These are phyloP conservation scores for Nomada fucata DNA, from an alignment of 2,888 invertebrate species.

Conservation along the genomic window DNA sequence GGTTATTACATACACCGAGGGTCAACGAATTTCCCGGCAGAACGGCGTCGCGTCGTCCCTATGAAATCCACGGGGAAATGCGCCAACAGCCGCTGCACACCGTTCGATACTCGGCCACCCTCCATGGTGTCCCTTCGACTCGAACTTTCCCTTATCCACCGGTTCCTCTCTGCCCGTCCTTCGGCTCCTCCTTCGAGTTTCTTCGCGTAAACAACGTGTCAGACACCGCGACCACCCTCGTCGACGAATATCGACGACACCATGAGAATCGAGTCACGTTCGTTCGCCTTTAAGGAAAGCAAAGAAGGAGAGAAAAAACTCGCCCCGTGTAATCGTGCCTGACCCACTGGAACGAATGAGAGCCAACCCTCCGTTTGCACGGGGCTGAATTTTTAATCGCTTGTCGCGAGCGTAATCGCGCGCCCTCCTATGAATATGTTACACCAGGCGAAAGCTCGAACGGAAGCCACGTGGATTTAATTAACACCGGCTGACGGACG, in stretches of 20 bases:
- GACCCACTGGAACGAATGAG: constrained; percentile 31
- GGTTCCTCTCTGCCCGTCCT: background rate
- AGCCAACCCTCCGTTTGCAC: background rate
- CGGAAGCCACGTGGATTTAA: constrained; percentile 44
- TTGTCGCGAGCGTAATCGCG: constrained; percentile 22
- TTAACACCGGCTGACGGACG: constrained; percentile 31
- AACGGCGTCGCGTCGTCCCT: constrained; percentile 63
- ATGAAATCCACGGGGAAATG: constrained; percentile 67
- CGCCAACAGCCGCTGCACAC: constrained; percentile 53
- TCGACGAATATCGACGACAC: constrained; percentile 58
- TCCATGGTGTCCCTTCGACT: constrained; percentile 19
- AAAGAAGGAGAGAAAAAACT: background rate
- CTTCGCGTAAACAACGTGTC: constrained; percentile 66
- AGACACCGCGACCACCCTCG: constrained; percentile 43
- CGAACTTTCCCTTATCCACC: background rate
- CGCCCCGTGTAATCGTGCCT: constrained; percentile 29
- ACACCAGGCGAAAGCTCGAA: constrained; percentile 25
- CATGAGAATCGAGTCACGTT: constrained; percentile 57
- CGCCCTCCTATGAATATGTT: constrained; percentile 44
- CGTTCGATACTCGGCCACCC: constrained; percentile 62
- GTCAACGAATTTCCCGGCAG: constrained; percentile 75
- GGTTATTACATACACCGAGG: constrained; percentile 71
- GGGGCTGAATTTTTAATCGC: constrained; percentile 56
- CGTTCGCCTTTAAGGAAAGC: constrained; percentile 29
- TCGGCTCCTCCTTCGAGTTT: constrained; percentile 2